Evolutionary conservation across 2,888 invertebrate genomes (phyloP), one percentile per base, ranked within the genome.

Genomic region (Epistrophella euchroma): DNA sequence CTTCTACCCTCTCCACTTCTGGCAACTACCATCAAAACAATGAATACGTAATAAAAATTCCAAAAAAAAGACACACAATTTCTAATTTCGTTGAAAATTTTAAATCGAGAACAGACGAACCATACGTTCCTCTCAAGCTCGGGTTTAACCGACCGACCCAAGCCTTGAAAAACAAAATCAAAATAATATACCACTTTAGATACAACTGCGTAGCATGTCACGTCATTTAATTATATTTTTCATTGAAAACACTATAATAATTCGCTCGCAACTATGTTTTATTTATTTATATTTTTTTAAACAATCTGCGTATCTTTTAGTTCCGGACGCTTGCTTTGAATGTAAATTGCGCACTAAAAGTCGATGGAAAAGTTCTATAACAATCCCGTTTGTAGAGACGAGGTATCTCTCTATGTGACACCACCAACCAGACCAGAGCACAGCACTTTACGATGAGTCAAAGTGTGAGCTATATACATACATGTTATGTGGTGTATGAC

Each of bases 271-370:
- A 22, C 56, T 70, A 73, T 76, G 11, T n/a, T 55, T 43, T 43
- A 32, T 35, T 32, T 11, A 15, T 25, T 25, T 15, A 19, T n/a
- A 19, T 62, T 45, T 76, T 45, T 37, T 15, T 40, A 68, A 45
- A 81, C 56, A 76, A 77, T 70, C 73, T 85, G 80, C 76, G 80
- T 85, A 77, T 45, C 60, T 76, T 68, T 56, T 45, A 73, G 73
- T 85, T 76, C 58, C 76, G 62, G 81, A 81, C 85, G 80, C 62
- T 64, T 85, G 76, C 80, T 58, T 66, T 81, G 76, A 81, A 85
- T 85, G 80, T 80, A 85, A 85, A 85, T 73, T 85, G 85, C 85
- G 85, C 85, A 85, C 85, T 85, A 85, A 85, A 79, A 80, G 40
- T 73, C 80, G 76, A 76, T 73, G 76, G 80, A 85, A 81, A 85